A percentile compares a stretch with the other conserved stretches of the same genome.
phyloP scores from a whole-genome alignment of 2,113 vertebrate species.

The Scalopus aquaticus region DNA sequence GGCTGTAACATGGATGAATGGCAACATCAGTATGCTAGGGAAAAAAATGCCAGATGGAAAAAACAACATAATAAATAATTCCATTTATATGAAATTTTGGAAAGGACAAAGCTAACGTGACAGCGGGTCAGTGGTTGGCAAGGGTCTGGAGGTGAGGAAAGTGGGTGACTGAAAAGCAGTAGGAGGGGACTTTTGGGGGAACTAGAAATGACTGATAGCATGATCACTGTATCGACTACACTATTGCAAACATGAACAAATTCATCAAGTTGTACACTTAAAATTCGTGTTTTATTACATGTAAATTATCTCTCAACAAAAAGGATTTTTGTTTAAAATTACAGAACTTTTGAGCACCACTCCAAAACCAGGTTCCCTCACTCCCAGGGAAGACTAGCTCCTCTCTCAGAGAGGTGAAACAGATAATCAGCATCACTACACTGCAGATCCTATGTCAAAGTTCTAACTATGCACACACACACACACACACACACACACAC shows the following conservation, averaged over 20 bases:
- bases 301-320: conserved; percentile 28
- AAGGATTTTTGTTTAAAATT: background rate
- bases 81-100: too few relatives aligned
- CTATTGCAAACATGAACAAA: background rate
- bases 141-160: background rate
- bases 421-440: background rate
- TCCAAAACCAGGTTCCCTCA: background rate
- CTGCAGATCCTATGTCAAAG: background rate
- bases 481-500: background rate
- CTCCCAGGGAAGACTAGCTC: background rate
- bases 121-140: background rate
- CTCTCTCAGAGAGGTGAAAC: background rate
- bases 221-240: background rate
- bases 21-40: too few relatives aligned
- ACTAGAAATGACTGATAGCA: background rate
- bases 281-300: background rate
- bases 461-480: background rate
- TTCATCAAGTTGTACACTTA: background rate
- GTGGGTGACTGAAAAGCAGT: background rate
- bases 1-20: too few relatives aligned
- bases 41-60: too few relatives aligned
- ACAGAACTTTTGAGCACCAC: background rate
- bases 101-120: background rate
- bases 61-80: background rate
- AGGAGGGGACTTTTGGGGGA: background rate